Percentiles rank a stretch among this genome's conserved stretches.
Evolutionary conservation across 2,113 vertebrate genomes (phyloP).

Genomic region (Sorex araneus): DNA sequence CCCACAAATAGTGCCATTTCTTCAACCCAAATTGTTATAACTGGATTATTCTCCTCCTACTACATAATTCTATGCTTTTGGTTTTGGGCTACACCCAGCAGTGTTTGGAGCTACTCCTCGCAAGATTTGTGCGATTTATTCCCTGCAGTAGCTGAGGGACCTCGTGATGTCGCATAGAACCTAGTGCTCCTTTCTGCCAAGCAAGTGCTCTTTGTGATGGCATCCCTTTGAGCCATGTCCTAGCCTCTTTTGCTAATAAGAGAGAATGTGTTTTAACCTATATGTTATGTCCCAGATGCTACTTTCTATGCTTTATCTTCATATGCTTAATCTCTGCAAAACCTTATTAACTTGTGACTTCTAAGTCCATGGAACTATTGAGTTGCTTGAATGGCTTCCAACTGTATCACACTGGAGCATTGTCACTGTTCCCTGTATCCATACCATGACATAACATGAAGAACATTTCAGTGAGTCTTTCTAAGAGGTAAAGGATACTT

Average conservation of each 20-base stretch:
- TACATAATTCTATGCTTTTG: neutral
- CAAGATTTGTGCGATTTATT: no score
- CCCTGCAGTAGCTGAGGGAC: no score
- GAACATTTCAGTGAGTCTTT: neutral
- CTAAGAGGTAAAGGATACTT: neutral
- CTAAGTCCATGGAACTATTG: neutral
- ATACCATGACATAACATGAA: neutral
- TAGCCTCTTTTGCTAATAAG: no score
- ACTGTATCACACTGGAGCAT: neutral
- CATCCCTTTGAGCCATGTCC: no score
- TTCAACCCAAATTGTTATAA: neutral
- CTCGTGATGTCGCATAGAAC: no score
- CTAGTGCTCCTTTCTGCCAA: no score
- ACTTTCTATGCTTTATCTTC: neutral
- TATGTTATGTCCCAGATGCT: neutral
- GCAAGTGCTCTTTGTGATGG: no score
- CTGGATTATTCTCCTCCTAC: neutral
- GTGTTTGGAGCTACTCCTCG: no score
- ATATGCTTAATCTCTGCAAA: neutral
- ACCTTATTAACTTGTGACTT: neutral
- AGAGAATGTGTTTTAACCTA: neutral
- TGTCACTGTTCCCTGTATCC: neutral
- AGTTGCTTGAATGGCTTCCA: neutral
- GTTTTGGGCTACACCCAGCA: no score
- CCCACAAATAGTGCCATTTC: neutral